Base-by-base conservation (phyloP, 2,113 vertebrate genomes). In the Rhinogobius similis region DNA sequence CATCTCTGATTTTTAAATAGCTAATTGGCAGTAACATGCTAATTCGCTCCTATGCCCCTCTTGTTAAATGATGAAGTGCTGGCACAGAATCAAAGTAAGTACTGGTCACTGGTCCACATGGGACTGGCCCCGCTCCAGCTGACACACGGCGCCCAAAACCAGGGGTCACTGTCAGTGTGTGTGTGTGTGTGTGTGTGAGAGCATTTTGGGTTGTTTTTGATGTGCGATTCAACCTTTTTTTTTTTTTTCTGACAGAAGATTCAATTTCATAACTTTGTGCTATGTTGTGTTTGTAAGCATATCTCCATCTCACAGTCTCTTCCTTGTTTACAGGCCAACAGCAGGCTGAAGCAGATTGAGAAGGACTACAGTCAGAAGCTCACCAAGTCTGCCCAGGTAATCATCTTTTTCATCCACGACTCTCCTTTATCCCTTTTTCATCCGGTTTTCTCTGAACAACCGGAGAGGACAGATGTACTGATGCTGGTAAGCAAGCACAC, bases 21-120 rank as follows among this genome's bases (percentile, higher is more conserved):
- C 92, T 94, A 90, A 89, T 90, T 90, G 86, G 82, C 87, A 75
- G 83, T 74, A 76, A 73, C 68, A 64, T 83, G 87, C 85, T 84
- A 88, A 82, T 81, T 70, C 74, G 86, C 90, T 79, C 72, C 71
- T 36, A 20, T 76, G 63, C 73, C 59, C 71, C 74, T 88, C 92
- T 94, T 95, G 95, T 95, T 93, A 94, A 94, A 94, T 89, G 94
- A 93, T 96, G 95, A 96, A 95, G 95, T 94, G 93, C 94, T 98
- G 96, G 95, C 94, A 59, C 0, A 53, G 87, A 93, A 97, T 98
- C 93, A 97, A 94, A 96, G 94, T 82, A 65, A 88, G 90, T 82
- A 65, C 67, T 86, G 67, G 75, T 83, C 82, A 74, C 71, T 92
- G 85, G 93, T 87, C 76, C 81, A 72, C 79, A 93, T 93, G 90